Conservation (phyloP, 2,888 invertebrate species). For the Cryptus viduatorius region DNA sequence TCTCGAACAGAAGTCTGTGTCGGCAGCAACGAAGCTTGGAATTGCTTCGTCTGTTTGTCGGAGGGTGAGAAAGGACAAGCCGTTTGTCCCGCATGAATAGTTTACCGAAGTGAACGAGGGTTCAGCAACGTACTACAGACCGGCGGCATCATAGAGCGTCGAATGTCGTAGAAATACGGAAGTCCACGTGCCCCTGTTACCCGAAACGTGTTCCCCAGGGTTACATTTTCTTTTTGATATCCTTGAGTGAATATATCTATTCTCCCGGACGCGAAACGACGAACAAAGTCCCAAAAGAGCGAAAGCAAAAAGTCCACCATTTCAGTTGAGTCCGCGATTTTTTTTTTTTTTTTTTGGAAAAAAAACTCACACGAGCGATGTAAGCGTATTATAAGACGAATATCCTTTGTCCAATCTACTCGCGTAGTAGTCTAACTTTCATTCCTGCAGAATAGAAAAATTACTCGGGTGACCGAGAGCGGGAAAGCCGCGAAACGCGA, state of each 20-base stretch:
- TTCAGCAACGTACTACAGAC: constrained; percentile 1
- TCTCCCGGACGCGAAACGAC: not conserved
- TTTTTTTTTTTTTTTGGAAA: not conserved
- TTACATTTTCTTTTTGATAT: constrained; percentile 5
- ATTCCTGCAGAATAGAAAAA: constrained; percentile 50
- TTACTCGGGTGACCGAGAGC: constrained; percentile 30
- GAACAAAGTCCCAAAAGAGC: not conserved
- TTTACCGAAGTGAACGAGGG: constrained; percentile 16
- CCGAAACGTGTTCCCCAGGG: not conserved
- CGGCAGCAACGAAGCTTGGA: not conserved
- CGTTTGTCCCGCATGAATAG: constrained; percentile 27
- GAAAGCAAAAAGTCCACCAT: not conserved
- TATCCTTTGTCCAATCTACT: constrained; percentile 19
- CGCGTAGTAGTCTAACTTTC: constrained; percentile 33
- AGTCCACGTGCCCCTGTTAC: not conserved
- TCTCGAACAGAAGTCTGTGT: not conserved
- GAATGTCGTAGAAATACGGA: not conserved
- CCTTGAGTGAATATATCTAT: not conserved
- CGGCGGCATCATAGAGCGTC: not conserved
- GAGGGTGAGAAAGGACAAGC: not conserved
- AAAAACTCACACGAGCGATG: not conserved
- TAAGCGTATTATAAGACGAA: constrained; percentile 15
- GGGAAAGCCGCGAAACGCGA: not conserved
- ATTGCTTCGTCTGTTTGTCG: not conserved
- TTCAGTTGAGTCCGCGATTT: not conserved